phyloP scores from a whole-genome alignment of 2,888 invertebrate genomes.

The Drosophila affinis region DNA sequence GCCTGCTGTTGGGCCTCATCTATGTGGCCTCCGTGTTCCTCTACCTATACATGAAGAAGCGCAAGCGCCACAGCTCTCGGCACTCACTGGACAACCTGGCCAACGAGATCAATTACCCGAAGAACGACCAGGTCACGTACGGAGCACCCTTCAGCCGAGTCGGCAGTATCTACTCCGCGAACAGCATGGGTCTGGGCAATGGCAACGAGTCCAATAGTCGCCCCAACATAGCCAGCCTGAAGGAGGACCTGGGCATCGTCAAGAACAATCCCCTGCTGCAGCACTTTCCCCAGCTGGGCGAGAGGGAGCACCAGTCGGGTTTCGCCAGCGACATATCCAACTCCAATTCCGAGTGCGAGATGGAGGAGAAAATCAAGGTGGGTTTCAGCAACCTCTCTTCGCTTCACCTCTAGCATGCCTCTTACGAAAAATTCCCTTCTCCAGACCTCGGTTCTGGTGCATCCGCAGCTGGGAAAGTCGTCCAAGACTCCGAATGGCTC shows the following conservation, averaged over 20 bases:
- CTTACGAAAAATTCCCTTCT: conserved; percentile 41
- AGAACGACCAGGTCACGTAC: conserved; percentile 83
- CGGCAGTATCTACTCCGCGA: conserved; percentile 82
- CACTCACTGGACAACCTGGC: conserved; percentile 80
- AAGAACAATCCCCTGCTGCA: conserved; percentile 91
- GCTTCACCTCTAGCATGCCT: neutral
- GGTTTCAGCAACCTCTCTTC: conserved; percentile 3
- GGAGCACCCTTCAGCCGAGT: conserved; percentile 82
- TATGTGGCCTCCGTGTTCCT: conserved; percentile 94
- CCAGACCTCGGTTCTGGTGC: conserved; percentile 90
- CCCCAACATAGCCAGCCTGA: conserved; percentile 79
- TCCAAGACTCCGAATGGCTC: conserved; percentile 51
- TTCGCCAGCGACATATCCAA: conserved; percentile 86
- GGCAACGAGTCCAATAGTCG: conserved; percentile 75
- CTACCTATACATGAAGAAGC: conserved; percentile 90
- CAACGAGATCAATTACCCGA: conserved; percentile 84
- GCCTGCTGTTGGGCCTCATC: conserved; percentile 92
- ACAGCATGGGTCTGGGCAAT: conserved; percentile 74
- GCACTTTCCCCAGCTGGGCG: conserved; percentile 86
- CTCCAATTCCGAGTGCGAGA: conserved; percentile 88
- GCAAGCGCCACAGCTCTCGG: conserved; percentile 84
- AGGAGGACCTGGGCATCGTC: conserved; percentile 88
- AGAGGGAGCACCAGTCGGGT: conserved; percentile 84
- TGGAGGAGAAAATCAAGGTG: conserved; percentile 77
- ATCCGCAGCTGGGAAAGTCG: conserved; percentile 84